phyloP scores from a whole-genome alignment of 2,888 invertebrate species.

The Andrena dorsata region DNA sequence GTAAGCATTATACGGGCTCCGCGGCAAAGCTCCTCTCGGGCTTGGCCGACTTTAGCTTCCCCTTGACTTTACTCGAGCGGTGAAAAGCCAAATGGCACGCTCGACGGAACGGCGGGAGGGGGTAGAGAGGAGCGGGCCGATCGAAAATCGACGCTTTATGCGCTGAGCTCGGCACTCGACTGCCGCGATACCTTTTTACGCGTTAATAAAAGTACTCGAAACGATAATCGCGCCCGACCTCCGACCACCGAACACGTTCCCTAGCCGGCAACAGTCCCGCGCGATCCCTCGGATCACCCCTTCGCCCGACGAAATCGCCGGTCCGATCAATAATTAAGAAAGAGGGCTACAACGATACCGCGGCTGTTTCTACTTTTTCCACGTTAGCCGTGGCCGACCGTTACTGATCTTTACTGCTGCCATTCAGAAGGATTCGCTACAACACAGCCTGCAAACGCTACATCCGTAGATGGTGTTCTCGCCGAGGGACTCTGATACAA shows the following conservation, averaged over 20 bases:
- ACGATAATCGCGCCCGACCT: constrained; percentile 49
- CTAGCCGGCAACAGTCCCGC: constrained; percentile 23
- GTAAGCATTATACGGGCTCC: constrained; percentile 41
- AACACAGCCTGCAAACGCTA: neutral
- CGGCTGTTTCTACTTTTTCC: neutral
- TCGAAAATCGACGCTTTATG: constrained; percentile 46
- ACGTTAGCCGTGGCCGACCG: constrained; percentile 11
- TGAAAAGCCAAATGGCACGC: constrained; percentile 52
- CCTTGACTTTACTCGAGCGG: constrained; percentile 41
- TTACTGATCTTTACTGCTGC: constrained; percentile 44
- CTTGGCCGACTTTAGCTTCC: constrained; percentile 36
- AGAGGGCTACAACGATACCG: constrained; percentile 13
- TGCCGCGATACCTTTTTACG: constrained; percentile 24
- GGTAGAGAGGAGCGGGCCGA: constrained; percentile 11
- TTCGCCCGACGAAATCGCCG: constrained; percentile 21
- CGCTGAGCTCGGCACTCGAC: constrained; percentile 20
- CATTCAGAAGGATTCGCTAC: constrained; percentile 28
- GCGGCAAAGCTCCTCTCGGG: constrained; percentile 31
- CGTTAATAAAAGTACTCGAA: constrained; percentile 61
- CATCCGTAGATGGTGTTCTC: neutral
- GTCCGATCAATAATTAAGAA: constrained; percentile 59
- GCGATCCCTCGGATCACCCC: constrained; percentile 7
- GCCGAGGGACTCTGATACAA: neutral
- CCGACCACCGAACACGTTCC: constrained; percentile 12
- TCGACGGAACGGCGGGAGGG: neutral